Base-by-base conservation (phyloP, 1,140 invertebrate genomes). In the Amphibalanus amphitrite region DNA sequence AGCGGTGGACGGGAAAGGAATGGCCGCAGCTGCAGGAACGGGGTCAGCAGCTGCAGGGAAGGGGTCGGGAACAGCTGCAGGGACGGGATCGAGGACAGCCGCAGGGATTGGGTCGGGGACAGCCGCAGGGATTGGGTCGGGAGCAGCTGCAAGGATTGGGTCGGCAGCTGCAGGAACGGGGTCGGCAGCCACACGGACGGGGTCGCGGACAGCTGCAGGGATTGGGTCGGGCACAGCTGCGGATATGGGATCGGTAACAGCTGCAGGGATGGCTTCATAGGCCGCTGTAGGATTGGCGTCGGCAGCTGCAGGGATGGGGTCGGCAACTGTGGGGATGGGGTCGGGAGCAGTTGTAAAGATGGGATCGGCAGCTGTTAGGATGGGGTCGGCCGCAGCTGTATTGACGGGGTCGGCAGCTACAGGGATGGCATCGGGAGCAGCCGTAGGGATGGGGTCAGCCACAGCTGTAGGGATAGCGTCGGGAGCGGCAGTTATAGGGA, bases 71-170 rank as follows among this genome's bases (percentile, higher is more conserved):
- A 25, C 59, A 65, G 70, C 47, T 28, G 67, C 40, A 70, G 70
- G 1, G 70, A 70, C 47, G 38, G 70, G 67, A 30, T 29, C 47
- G 67, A 30, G 28, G 29, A 38, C 47, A 38, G 70, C 59, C 29
- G 67, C 47, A 38, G 70, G 67, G 70, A 70, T 28, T 33, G 70
- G 28, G 70, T 33, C 29, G 67, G 70, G 28, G 70, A 38, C 28
- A 70, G 70, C 59, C 28, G 67, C 28, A 70, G 70, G 67, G 70
- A 38, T 47, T 28, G 70, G 28, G 38, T 30, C 64, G 68, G 70
- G 68, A 67, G 59, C 64, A 64, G 70, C 67, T 47, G 65, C 69
- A 38, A n/a, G 64, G 69, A 64, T 28, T 1, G 28, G 71, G 40
- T 28, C 23, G 33, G 67, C n/a, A n/a, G n/a, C 30, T 64, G 71